Conservation (phyloP, 1,140 invertebrate genomes). For the Oreohelix idahoensis region DNA sequence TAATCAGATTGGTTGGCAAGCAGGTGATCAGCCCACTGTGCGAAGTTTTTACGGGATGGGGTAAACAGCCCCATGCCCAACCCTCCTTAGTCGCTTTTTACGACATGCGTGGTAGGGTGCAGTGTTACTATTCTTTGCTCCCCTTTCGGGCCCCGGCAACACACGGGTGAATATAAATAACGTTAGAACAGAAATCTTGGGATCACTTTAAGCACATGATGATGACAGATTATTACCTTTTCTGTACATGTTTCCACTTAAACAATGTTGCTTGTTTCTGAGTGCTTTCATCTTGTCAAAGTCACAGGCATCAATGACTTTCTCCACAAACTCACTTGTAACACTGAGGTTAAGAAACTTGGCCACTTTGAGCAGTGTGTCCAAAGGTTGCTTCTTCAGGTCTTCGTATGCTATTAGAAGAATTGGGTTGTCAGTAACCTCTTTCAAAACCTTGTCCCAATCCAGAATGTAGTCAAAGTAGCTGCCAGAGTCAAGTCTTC, state of each 20-base stretch:
- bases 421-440: not conserved
- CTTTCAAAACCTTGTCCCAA: slow-evolving; percentile 16
- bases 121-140: too few relatives aligned
- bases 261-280: not conserved
- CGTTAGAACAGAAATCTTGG: too few relatives aligned
- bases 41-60: too few relatives aligned
- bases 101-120: too few relatives aligned
- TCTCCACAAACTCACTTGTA: not conserved
- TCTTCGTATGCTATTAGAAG: slow-evolving; percentile 8
- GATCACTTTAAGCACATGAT: too few relatives aligned
- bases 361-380: not conserved
- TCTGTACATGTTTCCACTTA: not conserved
- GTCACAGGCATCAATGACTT: not conserved
- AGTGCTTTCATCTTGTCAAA: slow-evolving; percentile 16
- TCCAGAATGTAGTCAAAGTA: slow-evolving; percentile 26
- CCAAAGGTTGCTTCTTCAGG: not conserved
- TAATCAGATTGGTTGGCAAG: too few relatives aligned
- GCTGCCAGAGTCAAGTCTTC: slow-evolving; percentile 1
- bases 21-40: too few relatives aligned
- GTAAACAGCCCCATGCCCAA: too few relatives aligned
- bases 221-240: slow-evolving; percentile 14
- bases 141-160: too few relatives aligned
- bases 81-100: too few relatives aligned
- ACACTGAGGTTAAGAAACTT: not conserved
- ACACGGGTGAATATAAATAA: too few relatives aligned